These are phyloP conservation scores for Zosterops lateralis DNA, from an alignment of 2,113 vertebrate genomes.

Conservation along the genomic window DNA sequence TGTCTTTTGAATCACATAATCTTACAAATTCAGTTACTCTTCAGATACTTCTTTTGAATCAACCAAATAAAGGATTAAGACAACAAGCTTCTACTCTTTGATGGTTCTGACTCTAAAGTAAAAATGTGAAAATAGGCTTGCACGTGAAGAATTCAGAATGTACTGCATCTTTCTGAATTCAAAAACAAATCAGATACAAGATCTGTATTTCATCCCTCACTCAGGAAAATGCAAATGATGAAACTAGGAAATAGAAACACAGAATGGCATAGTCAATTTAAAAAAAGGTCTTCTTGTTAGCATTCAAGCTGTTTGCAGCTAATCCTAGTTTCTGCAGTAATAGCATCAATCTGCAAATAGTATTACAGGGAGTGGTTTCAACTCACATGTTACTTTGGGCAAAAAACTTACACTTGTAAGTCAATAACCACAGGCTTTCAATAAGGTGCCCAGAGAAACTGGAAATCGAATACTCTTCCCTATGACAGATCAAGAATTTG, in stretches of 20 bases:
- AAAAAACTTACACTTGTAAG: neutral
- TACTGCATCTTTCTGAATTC: neutral
- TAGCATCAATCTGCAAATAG: neutral
- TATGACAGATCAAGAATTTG: neutral
- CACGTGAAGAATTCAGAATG: neutral
- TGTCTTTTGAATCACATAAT: neutral
- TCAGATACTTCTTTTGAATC: neutral
- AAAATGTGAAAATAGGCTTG: neutral
- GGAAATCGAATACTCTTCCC: neutral
- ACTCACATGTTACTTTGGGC: neutral
- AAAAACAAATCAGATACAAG: neutral
- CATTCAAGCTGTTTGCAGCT: neutral
- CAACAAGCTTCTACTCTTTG: neutral
- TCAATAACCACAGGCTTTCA: neutral
- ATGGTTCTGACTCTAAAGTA: neutral
- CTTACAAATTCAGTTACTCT: neutral
- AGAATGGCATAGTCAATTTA: neutral
- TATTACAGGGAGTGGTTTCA: neutral
- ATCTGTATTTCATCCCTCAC: neutral
- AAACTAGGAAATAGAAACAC: neutral
- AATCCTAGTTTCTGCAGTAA: neutral
- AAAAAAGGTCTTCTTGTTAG: neutral
- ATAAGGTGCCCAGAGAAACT: neutral
- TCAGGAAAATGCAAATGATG: neutral
- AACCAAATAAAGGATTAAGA: neutral